Evolutionary conservation across 2,113 vertebrate species (phyloP), one percentile per base, ranked within the genome.

Genomic region (Mirounga angustirostris): DNA sequence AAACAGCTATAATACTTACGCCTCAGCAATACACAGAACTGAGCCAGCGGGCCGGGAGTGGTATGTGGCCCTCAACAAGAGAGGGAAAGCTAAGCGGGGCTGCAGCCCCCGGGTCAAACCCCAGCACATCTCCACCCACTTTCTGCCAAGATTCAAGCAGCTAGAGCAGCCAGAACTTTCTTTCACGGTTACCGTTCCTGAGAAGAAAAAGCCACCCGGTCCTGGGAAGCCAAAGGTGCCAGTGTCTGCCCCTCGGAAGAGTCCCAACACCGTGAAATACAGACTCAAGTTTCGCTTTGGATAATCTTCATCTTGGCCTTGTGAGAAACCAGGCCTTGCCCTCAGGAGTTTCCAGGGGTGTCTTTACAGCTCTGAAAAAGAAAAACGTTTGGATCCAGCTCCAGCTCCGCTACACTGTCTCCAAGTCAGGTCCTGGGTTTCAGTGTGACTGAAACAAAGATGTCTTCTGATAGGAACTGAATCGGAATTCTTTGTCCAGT

Each of bases 1-100:
- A 98, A 99, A 99, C 99, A 99, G 99, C 98, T 99, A 99, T 98
- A 99, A 99, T 98, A 99, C 99, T 0, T 99, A 99, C 0, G 99
- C 99, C 90, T 99, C 99, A 0, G 99, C 99, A 0, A 97, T 99
- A 63, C 99, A 99, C 98, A 98, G 98, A 98, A 99, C 99, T 98
- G 99, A 98, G 0, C 98, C 99, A 88, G 99, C 99, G 0, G 99
- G 99, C 0, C 99, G 99, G 0, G 99, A 99, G 85, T 99, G 99
- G 99, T 99, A 99, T 0, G 99, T 99, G 98, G 99, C 99, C 1
- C 99, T 99, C 95, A 99, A 99, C 97, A 99, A 99, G 97, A 97
- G 99, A n/a, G 99, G 99, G 2, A 99, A 99, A 80, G 99, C 99
- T 7, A 99, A 99, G 82, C 99, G 99, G 79, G 99, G 99, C 88